Evolutionary conservation across 1,140 invertebrate species (phyloP).

Genomic region (Formica exsecta): DNA sequence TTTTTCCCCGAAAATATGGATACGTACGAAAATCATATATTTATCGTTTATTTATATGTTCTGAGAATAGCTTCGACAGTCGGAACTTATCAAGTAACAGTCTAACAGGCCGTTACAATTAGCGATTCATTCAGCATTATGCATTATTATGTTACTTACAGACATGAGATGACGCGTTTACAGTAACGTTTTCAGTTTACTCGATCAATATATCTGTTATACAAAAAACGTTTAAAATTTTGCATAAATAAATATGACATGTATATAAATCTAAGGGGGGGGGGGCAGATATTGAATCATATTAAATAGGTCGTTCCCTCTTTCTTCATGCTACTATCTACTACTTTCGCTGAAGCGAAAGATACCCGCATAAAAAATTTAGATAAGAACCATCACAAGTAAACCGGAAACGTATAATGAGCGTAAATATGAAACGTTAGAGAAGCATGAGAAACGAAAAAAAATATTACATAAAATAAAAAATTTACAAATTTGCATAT

Average conservation of each 20-base stretch:
- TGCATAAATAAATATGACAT: background rate
- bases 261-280: background rate
- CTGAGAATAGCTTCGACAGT: background rate
- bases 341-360: background rate
- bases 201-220: conserved; percentile 46
- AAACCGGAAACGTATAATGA: background rate
- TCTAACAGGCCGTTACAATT: conserved; percentile 32
- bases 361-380: conserved; percentile 29
- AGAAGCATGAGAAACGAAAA: background rate
- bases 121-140: conserved; percentile 2
- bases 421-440: background rate
- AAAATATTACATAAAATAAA: conserved; percentile 7
- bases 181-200: conserved; percentile 53
- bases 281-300: background rate
- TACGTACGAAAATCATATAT: background rate
- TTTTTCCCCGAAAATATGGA: background rate
- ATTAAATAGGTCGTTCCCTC: background rate
- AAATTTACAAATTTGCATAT: background rate
- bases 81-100: conserved; percentile 9
- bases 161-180: conserved; percentile 63
- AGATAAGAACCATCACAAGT: background rate
- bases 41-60: background rate
- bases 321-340: background rate
- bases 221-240: background rate
- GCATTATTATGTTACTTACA: background rate